These are phyloP conservation scores for Spinibarbus caldwelli DNA, from an alignment of 2,797 vertebrate genomes.

Conservation along the genomic window DNA sequence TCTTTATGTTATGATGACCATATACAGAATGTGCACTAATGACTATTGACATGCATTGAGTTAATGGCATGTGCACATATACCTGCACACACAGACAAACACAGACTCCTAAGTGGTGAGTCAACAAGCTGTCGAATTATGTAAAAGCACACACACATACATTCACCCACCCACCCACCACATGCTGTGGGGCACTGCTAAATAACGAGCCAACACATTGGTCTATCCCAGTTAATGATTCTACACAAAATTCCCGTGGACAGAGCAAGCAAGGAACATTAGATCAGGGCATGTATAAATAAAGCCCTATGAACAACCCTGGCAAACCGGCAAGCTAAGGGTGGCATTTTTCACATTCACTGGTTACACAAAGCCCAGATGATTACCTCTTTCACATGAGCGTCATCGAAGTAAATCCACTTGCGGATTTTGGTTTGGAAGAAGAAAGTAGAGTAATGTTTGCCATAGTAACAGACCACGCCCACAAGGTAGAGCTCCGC, in stretches of 20 bases:
- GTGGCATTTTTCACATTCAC: not conserved
- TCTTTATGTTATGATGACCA: not conserved
- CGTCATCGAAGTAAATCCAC: conserved; percentile 99
- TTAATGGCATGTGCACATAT: conserved; percentile 3
- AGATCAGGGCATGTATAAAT: conserved; percentile 20
- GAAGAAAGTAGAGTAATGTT: conserved; percentile 98
- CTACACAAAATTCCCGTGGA: conserved; percentile 19
- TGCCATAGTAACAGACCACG: conserved; percentile 98
- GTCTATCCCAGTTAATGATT: conserved; percentile 43
- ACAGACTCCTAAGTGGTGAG: conserved; percentile 17
- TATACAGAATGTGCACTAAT: not conserved
- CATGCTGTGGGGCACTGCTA: conserved; percentile 21
- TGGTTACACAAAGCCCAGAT: not conserved
- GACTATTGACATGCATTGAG: not conserved
- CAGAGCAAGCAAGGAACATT: conserved; percentile 37
- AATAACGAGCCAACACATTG: conserved; percentile 25
- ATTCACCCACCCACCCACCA: conserved; percentile 29
- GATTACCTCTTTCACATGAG: conserved; percentile 95
- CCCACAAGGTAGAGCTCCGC: conserved; percentile 95
- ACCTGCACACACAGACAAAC: conserved; percentile 5
- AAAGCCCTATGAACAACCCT: not conserved
- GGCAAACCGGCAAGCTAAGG: not conserved
- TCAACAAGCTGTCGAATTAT: conserved; percentile 45
- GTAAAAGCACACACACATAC: conserved; percentile 14
- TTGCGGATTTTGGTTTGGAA: conserved; percentile 96